Evolutionary conservation across 1,140 invertebrate genomes (phyloP).

Genomic region (Anoplophora glabripennis): DNA sequence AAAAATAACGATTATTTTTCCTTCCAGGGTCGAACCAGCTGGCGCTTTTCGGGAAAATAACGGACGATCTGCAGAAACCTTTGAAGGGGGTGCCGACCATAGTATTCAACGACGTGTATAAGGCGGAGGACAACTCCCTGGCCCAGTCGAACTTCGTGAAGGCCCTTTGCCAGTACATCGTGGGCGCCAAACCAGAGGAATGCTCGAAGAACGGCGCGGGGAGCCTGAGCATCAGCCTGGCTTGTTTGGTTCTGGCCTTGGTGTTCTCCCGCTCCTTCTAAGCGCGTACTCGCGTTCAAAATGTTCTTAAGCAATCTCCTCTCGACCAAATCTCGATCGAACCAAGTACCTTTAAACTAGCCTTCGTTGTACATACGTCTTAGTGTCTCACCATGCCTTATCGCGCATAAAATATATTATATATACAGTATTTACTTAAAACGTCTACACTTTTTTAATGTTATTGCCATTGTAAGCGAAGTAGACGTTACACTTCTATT

Average conservation of each 20-base stretch:
- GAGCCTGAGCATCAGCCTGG: conserved; percentile 17
- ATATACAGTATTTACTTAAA: conserved; percentile 5
- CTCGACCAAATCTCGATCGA: too few relatives aligned
- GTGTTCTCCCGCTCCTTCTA: not conserved
- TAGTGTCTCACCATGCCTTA: not conserved
- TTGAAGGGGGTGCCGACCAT: conserved; percentile 54
- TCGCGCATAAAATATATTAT: not conserved
- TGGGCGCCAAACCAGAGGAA: conserved; percentile 34
- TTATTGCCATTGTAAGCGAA: too few relatives aligned
- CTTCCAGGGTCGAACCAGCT: conserved; percentile 43
- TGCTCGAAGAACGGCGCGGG: conserved; percentile 27
- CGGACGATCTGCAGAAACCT: conserved; percentile 47
- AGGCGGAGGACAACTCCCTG: conserved; percentile 33
- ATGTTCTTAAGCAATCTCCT: too few relatives aligned
- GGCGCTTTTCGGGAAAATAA: conserved; percentile 48
- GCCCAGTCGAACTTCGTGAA: conserved; percentile 41
- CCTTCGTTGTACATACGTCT: not conserved
- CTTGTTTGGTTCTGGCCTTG: conserved; percentile 5
- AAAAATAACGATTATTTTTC: conserved; percentile 5
- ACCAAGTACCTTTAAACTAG: not conserved
- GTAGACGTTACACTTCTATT: too few relatives aligned
- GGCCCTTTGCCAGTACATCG: conserved; percentile 38
- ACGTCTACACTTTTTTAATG: not conserved
- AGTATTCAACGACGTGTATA: conserved; percentile 49
- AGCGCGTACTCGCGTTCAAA: too few relatives aligned